Evolutionary conservation across 2,888 invertebrate genomes (phyloP).

Genomic region (Gerris lacustris): DNA sequence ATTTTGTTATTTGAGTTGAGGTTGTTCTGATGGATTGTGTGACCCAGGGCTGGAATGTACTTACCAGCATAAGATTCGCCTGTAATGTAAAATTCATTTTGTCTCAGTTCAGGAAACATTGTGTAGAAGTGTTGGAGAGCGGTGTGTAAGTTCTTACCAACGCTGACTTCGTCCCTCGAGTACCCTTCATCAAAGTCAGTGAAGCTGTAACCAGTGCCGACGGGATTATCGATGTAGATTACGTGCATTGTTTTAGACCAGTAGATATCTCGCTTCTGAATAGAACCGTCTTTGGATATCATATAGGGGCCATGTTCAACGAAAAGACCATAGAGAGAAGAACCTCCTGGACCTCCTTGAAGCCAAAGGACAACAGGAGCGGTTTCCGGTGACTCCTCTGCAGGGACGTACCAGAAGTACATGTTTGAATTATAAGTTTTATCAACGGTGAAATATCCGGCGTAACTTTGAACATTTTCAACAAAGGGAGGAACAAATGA

Average conservation of each 20-base stretch:
- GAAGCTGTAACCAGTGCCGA: constrained; percentile 53
- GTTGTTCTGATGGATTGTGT: constrained; percentile 44
- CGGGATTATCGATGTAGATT: constrained; percentile 54
- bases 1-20: constrained; percentile 39
- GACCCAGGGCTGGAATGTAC: constrained; percentile 42
- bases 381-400: constrained; percentile 37
- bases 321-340: constrained; percentile 66
- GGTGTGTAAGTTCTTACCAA: constrained; percentile 44
- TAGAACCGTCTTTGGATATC: neutral
- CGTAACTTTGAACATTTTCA: constrained; percentile 42
- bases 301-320: constrained; percentile 65
- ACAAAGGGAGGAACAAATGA: constrained; percentile 22
- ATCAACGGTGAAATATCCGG: constrained; percentile 53
- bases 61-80: constrained; percentile 53
- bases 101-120: constrained; percentile 44
- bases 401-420: constrained; percentile 43
- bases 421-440: constrained; percentile 40
- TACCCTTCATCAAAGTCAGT: constrained; percentile 44
- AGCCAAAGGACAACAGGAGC: constrained; percentile 64
- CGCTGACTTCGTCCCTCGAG: constrained; percentile 43
- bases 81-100: constrained; percentile 46
- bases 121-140: constrained; percentile 47
- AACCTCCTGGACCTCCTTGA: constrained; percentile 73
- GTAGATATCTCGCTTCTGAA: constrained; percentile 38
- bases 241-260: constrained; percentile 49